Evolutionary conservation across 2,888 invertebrate species (phyloP).

Genomic region (Hyalella azteca): DNA sequence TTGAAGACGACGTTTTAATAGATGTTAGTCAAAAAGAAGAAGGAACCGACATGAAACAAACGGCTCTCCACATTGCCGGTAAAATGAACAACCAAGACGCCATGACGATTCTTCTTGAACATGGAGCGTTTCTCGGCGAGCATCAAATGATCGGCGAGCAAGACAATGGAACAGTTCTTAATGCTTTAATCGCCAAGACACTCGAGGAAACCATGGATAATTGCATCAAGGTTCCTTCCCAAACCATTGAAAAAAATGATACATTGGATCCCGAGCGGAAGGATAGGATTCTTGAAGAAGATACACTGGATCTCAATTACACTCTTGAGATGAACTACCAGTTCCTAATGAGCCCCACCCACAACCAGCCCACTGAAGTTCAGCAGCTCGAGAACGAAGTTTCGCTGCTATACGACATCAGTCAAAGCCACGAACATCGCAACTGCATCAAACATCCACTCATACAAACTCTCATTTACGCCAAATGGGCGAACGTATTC

Average conservation of each 20-base stretch:
- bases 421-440: conserved; percentile 43
- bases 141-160: conserved; percentile 12
- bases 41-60: not conserved
- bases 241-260: conserved; percentile 33
- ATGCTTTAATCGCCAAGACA: conserved; percentile 41
- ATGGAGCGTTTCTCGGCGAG: conserved; percentile 51
- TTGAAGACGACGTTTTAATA: conserved; percentile 44
- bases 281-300: too few species aligned
- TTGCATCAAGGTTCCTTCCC: conserved; percentile 43
- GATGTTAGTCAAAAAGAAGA: conserved; percentile 43
- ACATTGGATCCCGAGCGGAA: conserved; percentile 20
- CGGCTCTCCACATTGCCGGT: conserved; percentile 47
- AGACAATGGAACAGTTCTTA: conserved; percentile 38
- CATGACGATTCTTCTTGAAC: conserved; percentile 39
- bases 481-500: conserved; percentile 54
- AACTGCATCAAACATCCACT: conserved; percentile 51
- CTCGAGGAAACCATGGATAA: conserved; percentile 51
- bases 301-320: conserved; percentile 42
- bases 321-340: conserved; percentile 48
- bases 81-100: conserved; percentile 56
- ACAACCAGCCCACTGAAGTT: not conserved
- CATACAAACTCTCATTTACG: conserved; percentile 50
- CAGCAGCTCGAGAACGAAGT: conserved; percentile 41
- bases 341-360: conserved; percentile 49
- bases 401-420: conserved; percentile 48